These are phyloP conservation scores for Pyrgus malvae DNA, from an alignment of 2,888 invertebrate species.

Conservation along the genomic window DNA sequence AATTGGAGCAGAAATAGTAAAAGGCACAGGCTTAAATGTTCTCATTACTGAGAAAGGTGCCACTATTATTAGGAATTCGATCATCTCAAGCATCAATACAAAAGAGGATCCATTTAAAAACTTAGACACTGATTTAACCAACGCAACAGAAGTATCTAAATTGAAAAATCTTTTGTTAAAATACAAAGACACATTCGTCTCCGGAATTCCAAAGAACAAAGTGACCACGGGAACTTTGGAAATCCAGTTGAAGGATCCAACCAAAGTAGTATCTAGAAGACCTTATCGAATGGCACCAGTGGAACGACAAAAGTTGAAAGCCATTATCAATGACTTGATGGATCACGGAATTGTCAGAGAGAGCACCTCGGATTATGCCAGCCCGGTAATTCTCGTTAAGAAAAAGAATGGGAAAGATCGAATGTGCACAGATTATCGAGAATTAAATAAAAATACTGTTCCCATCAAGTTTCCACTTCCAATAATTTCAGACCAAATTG, in stretches of 20 bases:
- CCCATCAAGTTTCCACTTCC: constrained; percentile 9
- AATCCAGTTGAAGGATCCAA: background rate
- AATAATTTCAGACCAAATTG: constrained; percentile 33
- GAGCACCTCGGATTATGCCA: background rate
- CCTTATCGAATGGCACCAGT: background rate
- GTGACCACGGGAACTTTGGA: background rate
- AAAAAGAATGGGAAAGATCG: background rate
- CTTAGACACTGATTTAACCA: background rate
- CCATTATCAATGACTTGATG: background rate
- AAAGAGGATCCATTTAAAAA: background rate
- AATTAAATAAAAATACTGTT: background rate
- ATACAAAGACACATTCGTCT: background rate
- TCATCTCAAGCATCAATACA: background rate
- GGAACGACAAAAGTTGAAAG: background rate
- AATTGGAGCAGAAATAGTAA: background rate
- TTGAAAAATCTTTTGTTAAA: background rate
- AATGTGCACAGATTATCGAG: background rate
- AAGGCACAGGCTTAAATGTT: background rate
- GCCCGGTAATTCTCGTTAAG: background rate
- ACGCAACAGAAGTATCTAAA: background rate
- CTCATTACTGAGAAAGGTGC: background rate
- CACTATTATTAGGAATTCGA: background rate
- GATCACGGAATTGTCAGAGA: background rate
- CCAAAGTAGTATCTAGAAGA: background rate
- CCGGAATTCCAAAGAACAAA: background rate